Percentiles rank a stretch among this genome's conserved stretches.
These are phyloP conservation scores for Macropis europaea DNA, from an alignment of 2,888 invertebrate genomes.

Conservation along the genomic window DNA sequence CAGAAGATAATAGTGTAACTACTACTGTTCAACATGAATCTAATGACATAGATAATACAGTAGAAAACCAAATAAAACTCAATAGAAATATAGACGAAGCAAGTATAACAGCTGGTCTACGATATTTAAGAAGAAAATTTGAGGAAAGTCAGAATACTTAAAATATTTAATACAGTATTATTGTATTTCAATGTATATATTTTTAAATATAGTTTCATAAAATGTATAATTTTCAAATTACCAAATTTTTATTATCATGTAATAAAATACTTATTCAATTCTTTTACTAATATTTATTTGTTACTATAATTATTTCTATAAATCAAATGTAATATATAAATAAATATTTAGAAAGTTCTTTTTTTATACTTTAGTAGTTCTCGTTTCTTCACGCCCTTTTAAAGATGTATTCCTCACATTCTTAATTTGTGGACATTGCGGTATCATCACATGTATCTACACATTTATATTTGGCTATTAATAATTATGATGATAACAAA, in stretches of 20 bases:
- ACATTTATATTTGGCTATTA: not conserved
- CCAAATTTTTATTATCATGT: too few species aligned
- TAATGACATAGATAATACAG: not conserved
- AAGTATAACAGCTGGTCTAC: constrained; percentile 69
- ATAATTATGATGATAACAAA: not conserved
- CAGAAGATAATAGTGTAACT: not conserved
- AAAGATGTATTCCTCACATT: not conserved
- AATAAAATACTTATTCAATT: too few species aligned
- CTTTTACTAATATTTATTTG: too few species aligned
- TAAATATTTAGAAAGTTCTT: too few species aligned
- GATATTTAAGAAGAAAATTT: constrained; percentile 72
- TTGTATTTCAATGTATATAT: constrained; percentile 10
- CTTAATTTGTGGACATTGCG: not conserved
- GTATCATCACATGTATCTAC: not conserved
- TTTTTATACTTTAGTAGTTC: too few species aligned
- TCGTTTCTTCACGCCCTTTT: too few species aligned
- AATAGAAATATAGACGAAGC: constrained; percentile 59
- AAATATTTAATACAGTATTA: constrained; percentile 3
- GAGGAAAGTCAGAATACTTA: constrained; percentile 58
- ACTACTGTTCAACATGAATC: not conserved
- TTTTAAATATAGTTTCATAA: constrained; percentile 28
- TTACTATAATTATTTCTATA: too few species aligned
- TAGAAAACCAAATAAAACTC: constrained; percentile 1
- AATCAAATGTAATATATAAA: too few species aligned
- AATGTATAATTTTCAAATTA: too few species aligned